Base-by-base conservation (phyloP, 2,888 invertebrate species). In the Bombylius major region DNA sequence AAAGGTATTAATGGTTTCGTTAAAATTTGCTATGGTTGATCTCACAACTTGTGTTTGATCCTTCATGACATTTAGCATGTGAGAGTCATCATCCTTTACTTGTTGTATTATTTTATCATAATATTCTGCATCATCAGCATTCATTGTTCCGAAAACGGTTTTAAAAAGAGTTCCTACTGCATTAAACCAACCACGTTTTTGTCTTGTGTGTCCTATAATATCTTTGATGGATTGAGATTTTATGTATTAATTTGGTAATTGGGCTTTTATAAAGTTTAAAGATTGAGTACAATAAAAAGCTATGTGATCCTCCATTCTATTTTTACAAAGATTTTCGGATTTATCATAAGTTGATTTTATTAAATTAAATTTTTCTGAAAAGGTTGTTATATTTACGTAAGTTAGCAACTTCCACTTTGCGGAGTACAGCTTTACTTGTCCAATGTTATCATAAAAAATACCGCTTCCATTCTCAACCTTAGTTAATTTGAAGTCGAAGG, bases 41-140 rank as follows among this genome's bases (percentile, higher is more conserved):
- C 55, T 52, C 4, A 63, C 50, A 12, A 62, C 56, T 47, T 61
- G 60, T 14, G 59, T 54, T 58, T 64, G 62, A 46, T 61, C 53
- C 54, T 62, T 59, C 50, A 62, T 49, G 55, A 63, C 42, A 32
- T 56, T 50, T 23, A 47, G 36, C 12, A 56, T 46, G 47, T 59
- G 53, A 32, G 60, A 44, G 42, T 63, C 61, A 45, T 60, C 56
- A 13, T 54, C 47, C 23, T 56, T 45, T 13, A 63, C 44, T 31
- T 57, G 44, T 9, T 60, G 57, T 39, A 65, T 63, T 4, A 59
- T 58, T 14, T 60, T 34, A 12, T 61, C 47, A 47, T 52, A 61
- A 51, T 59, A 59, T 39, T 55, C 55, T 1, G 59, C 59, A 55
- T 62, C 62, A 13, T 53, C 46, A 8, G 51, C 48, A 48, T 56